Evolutionary conservation across 2,797 vertebrate genomes (phyloP).

Genomic region (Yasuhikotakia modesta): DNA sequence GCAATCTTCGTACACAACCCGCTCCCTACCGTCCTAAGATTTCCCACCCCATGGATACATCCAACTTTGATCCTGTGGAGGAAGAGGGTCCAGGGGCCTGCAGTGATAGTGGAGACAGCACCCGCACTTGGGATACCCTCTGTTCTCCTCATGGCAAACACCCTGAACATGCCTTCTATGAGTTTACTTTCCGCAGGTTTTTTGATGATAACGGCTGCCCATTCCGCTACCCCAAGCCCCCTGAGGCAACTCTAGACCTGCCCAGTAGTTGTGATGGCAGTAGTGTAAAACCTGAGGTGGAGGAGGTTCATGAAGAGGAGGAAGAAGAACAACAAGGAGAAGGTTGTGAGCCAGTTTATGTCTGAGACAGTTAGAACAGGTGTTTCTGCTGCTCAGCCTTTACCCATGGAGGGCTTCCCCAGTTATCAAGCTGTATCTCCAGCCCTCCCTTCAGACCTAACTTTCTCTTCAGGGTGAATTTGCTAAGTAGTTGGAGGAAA

Average conservation of each 20-base stretch:
- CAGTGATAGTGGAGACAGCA: constrained; percentile 88
- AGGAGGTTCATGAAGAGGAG: constrained; percentile 69
- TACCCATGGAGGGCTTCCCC: constrained; percentile 14
- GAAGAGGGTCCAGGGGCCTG: constrained; percentile 87
- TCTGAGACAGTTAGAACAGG: constrained; percentile 69
- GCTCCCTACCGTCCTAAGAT: constrained; percentile 96
- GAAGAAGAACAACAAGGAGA: constrained; percentile 83
- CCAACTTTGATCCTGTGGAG: constrained; percentile 97
- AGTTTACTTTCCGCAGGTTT: constrained; percentile 98
- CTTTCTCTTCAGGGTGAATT: constrained; percentile 26
- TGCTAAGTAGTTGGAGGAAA: constrained; percentile 21
- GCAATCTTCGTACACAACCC: constrained; percentile 90
- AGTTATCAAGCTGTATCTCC: constrained; percentile 23
- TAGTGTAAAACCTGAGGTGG: constrained; percentile 71
- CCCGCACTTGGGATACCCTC: constrained; percentile 85
- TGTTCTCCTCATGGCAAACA: constrained; percentile 86
- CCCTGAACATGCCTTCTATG: constrained; percentile 96
- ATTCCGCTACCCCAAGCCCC: constrained; percentile 93
- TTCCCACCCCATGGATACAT: constrained; percentile 97
- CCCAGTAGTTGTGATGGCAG: constrained; percentile 51
- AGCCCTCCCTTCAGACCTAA: constrained; percentile 14
- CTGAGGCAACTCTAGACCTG: constrained; percentile 65
- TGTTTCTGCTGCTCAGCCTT: constrained; percentile 26
- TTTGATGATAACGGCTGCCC: constrained; percentile 97
- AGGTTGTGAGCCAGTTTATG: constrained; percentile 95